Evolutionary conservation across 2,888 invertebrate genomes (phyloP).

Genomic region (Apantesis nais): DNA sequence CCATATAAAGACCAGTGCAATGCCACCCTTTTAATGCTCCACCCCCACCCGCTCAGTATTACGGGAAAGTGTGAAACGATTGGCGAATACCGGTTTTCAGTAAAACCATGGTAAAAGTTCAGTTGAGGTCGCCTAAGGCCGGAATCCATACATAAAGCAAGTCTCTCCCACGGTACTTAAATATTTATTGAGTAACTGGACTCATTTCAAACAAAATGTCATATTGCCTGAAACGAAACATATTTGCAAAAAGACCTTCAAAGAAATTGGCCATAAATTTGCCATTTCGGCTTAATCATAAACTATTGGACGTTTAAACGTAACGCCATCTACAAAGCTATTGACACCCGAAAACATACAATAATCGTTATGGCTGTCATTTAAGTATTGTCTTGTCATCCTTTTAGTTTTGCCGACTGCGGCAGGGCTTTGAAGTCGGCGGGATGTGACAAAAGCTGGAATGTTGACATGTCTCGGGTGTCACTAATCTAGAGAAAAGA

Average conservation of each 20-base stretch:
- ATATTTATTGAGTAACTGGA: constrained; percentile 19
- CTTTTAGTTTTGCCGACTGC: constrained; percentile 71
- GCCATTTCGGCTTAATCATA: constrained; percentile 32
- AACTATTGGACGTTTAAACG: constrained; percentile 40
- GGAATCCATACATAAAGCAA: not conserved
- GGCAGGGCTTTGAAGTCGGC: constrained; percentile 53
- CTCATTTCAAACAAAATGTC: constrained; percentile 9
- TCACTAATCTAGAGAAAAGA: constrained; percentile 13
- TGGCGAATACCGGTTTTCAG: not conserved
- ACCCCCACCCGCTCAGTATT: not conserved
- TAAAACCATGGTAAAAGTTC: not conserved
- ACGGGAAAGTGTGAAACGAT: not conserved
- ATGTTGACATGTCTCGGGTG: constrained; percentile 9
- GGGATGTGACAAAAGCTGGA: constrained; percentile 17
- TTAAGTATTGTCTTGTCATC: constrained; percentile 77
- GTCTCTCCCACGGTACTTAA: not conserved
- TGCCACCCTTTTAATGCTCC: not conserved
- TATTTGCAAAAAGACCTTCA: constrained; percentile 21
- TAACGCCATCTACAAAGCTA: constrained; percentile 53
- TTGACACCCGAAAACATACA: constrained; percentile 68
- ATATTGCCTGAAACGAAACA: constrained; percentile 21
- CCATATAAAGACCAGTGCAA: not conserved
- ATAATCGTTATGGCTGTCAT: constrained; percentile 76
- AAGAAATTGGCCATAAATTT: constrained; percentile 31
- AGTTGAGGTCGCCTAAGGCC: not conserved